These are phyloP conservation scores for Aphodius sticticus DNA, from an alignment of 2,888 invertebrate genomes.

Conservation along the genomic window DNA sequence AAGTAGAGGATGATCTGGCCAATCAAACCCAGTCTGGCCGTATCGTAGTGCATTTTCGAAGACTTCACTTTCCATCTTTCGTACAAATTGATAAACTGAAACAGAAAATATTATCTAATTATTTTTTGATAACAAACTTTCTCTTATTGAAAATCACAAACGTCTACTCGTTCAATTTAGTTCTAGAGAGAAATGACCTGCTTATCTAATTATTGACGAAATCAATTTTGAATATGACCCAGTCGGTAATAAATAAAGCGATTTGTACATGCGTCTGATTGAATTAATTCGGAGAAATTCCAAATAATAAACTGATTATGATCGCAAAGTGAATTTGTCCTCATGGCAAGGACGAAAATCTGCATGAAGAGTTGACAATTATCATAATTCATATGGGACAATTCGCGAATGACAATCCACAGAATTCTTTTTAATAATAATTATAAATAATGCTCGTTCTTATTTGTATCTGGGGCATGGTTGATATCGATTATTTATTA, in stretches of 20 bases:
- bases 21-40: conserved; percentile 75
- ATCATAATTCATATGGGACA: not conserved
- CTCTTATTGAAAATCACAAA: no score
- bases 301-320: not conserved
- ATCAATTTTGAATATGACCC: no score
- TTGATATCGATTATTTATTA: not conserved
- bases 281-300: not conserved
- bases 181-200: no score
- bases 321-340: not conserved
- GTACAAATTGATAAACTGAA: conserved; percentile 79
- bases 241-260: not conserved
- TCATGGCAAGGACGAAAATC: not conserved
- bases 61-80: conserved; percentile 75
- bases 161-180: no score
- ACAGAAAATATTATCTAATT: conserved; percentile 43
- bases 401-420: not conserved
- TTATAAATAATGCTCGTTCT: not conserved
- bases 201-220: no score
- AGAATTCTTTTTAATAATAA: not conserved
- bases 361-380: not conserved
- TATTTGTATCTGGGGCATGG: not conserved
- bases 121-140: no score
- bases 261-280: not conserved
- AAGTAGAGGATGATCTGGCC: conserved; percentile 84
- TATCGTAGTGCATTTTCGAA: conserved; percentile 70